Evolutionary conservation across 2,888 invertebrate genomes (phyloP), one percentile per base, ranked within the genome.

Genomic region (Netelia melanura): DNA sequence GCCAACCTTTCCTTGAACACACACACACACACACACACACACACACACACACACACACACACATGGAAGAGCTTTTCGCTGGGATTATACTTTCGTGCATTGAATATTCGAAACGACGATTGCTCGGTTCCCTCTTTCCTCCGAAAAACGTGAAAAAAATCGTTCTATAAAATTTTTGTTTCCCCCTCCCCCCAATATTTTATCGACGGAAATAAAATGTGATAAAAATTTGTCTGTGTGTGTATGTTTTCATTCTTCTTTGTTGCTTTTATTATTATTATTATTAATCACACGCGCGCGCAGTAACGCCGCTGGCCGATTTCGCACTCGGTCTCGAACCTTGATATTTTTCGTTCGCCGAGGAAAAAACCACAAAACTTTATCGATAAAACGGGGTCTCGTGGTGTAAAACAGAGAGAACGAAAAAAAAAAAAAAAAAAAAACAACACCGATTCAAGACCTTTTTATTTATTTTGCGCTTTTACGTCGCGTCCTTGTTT

Each of bases 41-140:
- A 65, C 11, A 38, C 14, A n/a, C 23, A 65, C 11, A 38, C 14
- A n/a, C 23, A 65, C 11, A 38, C 14, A n/a, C 23, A 56, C 25
- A 65, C 62, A 9, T 30, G 25, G 44, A 5, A 5, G 43, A 38
- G 77, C 67, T 68, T 67, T 58, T 56, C 56, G 30, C 58, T 67
- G 44, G 65, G 68, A 68, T 68, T 77, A 77, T 58, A 77, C 48
- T 77, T 77, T 48, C 77, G 77, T 77, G 48, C 44, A 84, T 84
- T 86, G 72, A 84, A 86, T 86, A 86, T 87, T 87, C 84, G 74
- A 68, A 78, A 74, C 81, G 76, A 79, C 67, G 77, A 77, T 77
- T 77, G 6, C 30, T 0, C 68, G 56, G 56, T 77, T 44, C 30
- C 30, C 6, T 74, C 67, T 61, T 81, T 74, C 48, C 58, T 61